Conservation (phyloP, 2,113 vertebrate genomes). For the Uria aalge region DNA sequence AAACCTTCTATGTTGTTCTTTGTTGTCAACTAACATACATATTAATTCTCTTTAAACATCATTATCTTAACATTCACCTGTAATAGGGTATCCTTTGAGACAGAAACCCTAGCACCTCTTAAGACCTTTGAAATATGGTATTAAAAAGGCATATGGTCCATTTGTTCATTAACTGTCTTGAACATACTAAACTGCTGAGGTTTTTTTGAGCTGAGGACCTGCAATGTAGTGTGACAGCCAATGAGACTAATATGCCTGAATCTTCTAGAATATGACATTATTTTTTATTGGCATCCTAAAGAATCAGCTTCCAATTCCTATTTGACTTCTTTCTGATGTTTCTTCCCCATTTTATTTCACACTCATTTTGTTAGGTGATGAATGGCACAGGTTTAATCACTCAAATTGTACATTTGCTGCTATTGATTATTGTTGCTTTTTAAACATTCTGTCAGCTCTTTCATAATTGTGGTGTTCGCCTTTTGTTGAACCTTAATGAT, state of each 20-base stretch:
- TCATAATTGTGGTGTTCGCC: conserved; percentile 4
- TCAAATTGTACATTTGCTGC: background rate
- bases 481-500: conserved; percentile 32
- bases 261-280: background rate
- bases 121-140: background rate
- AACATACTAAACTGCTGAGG: background rate
- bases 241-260: background rate
- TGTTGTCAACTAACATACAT: background rate
- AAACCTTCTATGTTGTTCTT: background rate
- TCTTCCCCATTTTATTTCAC: background rate
- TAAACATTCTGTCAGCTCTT: background rate
- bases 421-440: conserved; percentile 22
- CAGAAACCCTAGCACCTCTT: background rate
- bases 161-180: background rate
- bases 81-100: background rate
- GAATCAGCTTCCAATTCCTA: background rate
- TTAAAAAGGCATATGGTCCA: background rate
- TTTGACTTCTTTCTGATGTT: background rate
- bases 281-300: background rate
- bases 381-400: background rate
- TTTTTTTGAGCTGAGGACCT: background rate
- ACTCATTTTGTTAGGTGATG: background rate
- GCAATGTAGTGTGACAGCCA: background rate
- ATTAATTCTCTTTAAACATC: background rate
- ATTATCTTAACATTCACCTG: background rate